phyloP scores from a whole-genome alignment of 2,113 vertebrate species.

The Malaclemys terrapin region DNA sequence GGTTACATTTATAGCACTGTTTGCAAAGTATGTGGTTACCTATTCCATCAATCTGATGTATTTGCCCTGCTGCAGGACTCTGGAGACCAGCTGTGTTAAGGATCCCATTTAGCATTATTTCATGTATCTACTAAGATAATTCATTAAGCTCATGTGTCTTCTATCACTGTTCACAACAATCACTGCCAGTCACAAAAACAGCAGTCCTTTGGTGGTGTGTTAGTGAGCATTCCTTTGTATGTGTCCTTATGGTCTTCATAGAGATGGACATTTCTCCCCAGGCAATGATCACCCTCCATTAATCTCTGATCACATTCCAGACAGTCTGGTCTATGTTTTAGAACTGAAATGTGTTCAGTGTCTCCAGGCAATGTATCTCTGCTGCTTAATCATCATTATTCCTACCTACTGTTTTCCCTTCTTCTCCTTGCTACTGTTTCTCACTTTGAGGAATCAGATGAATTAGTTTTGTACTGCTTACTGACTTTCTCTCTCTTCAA shows the following conservation, averaged over 20 bases:
- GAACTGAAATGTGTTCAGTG: background rate
- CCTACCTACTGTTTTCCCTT: accelerated
- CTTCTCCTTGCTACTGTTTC: background rate
- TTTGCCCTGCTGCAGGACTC: background rate
- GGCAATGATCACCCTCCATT: background rate
- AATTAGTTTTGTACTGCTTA: background rate
- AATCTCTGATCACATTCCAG: background rate
- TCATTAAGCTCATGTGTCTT: accelerated
- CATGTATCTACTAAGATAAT: background rate
- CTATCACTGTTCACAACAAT: background rate
- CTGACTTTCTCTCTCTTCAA: background rate
- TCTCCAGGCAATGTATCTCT: background rate
- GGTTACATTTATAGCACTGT: background rate
- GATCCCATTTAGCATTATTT: background rate
- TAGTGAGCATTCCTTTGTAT: background rate
- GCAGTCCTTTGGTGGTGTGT: background rate
- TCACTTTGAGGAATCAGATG: background rate
- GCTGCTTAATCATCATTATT: background rate
- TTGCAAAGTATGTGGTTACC: background rate
- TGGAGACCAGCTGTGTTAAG: background rate
- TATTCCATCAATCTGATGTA: background rate
- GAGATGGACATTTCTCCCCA: background rate
- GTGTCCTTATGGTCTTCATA: background rate
- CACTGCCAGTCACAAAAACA: background rate
- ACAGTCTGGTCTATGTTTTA: background rate